Percentiles rank a stretch among this genome's conserved stretches.
These are phyloP conservation scores for Euplexia lucipara DNA, from an alignment of 2,888 invertebrate species.

Conservation along the genomic window DNA sequence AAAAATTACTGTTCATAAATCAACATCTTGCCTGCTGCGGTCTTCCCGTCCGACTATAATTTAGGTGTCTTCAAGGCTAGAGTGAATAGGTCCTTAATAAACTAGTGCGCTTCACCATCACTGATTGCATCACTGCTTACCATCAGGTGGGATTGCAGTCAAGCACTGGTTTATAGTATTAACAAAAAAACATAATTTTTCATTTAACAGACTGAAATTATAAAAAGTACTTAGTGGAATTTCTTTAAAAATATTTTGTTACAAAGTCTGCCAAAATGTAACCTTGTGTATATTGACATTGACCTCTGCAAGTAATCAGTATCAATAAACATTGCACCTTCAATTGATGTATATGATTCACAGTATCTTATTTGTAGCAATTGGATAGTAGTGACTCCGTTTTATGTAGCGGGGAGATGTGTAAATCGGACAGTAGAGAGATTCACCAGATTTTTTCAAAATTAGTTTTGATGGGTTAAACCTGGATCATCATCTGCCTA, in stretches of 20 bases:
- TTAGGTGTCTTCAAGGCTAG: too few species aligned
- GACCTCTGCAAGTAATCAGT: conserved; percentile 48
- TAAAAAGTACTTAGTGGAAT: not conserved
- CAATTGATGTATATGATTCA: conserved; percentile 44
- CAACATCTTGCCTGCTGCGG: too few species aligned
- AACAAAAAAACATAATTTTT: too few species aligned
- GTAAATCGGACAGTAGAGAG: not conserved
- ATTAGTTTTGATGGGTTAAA: too few species aligned
- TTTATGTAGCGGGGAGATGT: conserved; percentile 8
- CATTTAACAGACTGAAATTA: conserved; percentile 6
- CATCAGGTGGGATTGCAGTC: too few species aligned
- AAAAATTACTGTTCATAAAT: too few species aligned
- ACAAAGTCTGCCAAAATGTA: conserved; percentile 37
- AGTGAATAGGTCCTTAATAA: too few species aligned
- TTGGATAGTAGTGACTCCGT: conserved; percentile 13
- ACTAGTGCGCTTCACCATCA: too few species aligned
- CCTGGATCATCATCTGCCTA: too few species aligned
- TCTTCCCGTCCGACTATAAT: too few species aligned
- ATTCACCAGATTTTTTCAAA: not conserved
- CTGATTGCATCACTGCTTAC: too few species aligned
- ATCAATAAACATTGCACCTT: conserved; percentile 58
- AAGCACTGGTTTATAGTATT: too few species aligned
- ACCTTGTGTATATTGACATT: conserved; percentile 42
- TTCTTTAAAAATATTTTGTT: conserved; percentile 6
- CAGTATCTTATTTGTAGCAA: conserved; percentile 7